Base-by-base conservation (phyloP, 2,888 invertebrate species). In the Furcula furcula region DNA sequence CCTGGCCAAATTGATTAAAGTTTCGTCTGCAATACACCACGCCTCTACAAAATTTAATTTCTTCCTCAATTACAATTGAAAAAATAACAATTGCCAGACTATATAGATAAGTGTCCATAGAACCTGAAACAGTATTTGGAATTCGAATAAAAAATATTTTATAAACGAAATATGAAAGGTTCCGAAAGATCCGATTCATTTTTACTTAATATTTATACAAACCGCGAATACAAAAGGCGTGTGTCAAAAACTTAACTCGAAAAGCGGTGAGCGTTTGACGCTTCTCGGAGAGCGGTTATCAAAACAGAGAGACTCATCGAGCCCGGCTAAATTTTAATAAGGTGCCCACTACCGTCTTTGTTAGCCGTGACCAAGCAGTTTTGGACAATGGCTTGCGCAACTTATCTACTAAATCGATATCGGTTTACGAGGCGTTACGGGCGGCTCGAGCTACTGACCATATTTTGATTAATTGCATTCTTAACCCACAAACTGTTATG, bases 291-390 rank as follows among this genome's bases (percentile, higher is more conserved):
- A 75, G 76, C 73, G 66, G 76, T 86, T 87, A 86, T 85, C 79
- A 88, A 83, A 88, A 87, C 86, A 87, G 70, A 74, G 70, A 77
- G 77, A 73, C 75, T 77, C 80, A 82, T 84, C 82, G 77, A 64
- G 73, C 73, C 76, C 77, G 75, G 81, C 78, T 73, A 83, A 84
- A 83, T 86, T 88, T 87, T 88, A 88, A 88, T 88, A 87, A 87
- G 88, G 80, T 84, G 77, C 79, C 84, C 80, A 87, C 87, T 85
- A 82, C 87, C 80, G 83, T 83, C 82, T 86, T 88, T 87, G 87
- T 86, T 72, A 60, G 59, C 47, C 53, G 57, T 88, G 87, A 88
- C 77, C 52, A 40, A 46, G 85, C 86, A 80, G 73, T 76, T 86
- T 80, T 58, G 67, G 66, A 88, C 87, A 87, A 88, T 85, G 54